A percentile compares a stretch with the other conserved stretches of the same genome.
Conservation (phyloP, 1,140 invertebrate species). For the Druon quercuslanigerum region DNA sequence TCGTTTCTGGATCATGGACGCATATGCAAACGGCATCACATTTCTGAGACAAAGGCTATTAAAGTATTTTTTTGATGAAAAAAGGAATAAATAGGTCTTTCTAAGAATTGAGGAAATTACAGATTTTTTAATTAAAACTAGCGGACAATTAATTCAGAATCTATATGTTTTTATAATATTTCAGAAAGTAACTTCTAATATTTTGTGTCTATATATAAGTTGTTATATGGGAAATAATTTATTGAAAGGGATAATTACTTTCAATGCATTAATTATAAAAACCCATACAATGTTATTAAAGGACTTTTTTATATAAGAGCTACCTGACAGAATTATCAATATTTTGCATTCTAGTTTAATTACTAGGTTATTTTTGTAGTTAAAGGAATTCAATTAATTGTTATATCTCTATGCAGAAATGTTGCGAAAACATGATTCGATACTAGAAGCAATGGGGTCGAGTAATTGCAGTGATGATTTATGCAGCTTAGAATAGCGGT, state of each 20-base stretch:
- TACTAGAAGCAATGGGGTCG: conserved; percentile 11
- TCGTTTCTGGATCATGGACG: background rate
- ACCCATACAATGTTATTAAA: background rate
- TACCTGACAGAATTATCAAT: background rate
- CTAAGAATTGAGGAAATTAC: background rate
- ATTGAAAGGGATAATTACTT: no score
- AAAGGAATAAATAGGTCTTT: background rate
- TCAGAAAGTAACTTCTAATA: no score
- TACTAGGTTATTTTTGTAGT: background rate
- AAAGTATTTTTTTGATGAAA: background rate
- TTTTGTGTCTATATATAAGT: no score
- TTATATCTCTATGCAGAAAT: background rate
- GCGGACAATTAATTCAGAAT: no score
- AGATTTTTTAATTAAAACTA: background rate
- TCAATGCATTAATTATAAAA: background rate
- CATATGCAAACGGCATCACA: background rate
- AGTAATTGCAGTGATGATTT: conserved; percentile 29
- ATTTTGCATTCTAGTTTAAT: conserved; percentile 5
- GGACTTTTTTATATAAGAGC: background rate
- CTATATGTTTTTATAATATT: no score
- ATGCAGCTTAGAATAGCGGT: conserved; percentile 12
- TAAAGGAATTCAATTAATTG: conserved; percentile 14
- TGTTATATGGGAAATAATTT: no score
- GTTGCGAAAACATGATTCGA: conserved; percentile 21
- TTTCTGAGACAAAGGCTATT: background rate